Conservation (phyloP, 2,888 invertebrate genomes). For the Embidobia sp. region DNA sequence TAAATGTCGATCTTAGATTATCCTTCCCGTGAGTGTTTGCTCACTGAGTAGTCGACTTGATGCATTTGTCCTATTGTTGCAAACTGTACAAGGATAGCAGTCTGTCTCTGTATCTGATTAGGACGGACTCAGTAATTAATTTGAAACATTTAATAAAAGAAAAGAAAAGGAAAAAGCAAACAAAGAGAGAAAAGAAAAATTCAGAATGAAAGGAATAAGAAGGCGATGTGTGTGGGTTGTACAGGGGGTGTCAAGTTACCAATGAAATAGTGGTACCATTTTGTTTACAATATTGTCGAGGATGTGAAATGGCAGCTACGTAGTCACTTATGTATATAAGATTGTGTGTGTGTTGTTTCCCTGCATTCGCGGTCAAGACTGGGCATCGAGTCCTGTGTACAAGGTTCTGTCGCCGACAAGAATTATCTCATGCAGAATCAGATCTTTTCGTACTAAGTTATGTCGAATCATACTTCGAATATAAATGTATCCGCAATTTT, state of each 20-base stretch:
- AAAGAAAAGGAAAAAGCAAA: conserved; percentile 29
- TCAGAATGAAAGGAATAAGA: conserved; percentile 57
- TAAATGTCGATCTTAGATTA: no score
- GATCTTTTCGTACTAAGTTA: conserved; percentile 56
- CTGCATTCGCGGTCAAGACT: conserved; percentile 66
- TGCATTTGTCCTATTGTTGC: no score
- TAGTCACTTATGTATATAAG: conserved; percentile 57
- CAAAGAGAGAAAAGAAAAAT: conserved; percentile 46
- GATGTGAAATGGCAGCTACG: conserved; percentile 70
- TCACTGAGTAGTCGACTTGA: no score
- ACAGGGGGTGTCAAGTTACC: conserved; percentile 79
- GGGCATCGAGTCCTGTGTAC: conserved; percentile 74
- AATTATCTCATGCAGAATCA: conserved; percentile 72
- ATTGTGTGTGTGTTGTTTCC: conserved; percentile 60
- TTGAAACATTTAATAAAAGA: no score
- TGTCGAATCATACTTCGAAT: conserved; percentile 36
- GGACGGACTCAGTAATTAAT: no score
- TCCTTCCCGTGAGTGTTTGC: no score
- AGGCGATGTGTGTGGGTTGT: conserved; percentile 79
- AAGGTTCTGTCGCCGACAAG: conserved; percentile 69
- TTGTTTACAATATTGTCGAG: conserved; percentile 81
- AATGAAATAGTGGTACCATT: conserved; percentile 81
- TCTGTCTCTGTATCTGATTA: conserved; percentile 9
- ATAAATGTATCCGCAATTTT: conserved; percentile 23
- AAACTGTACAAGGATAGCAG: no score